phyloP scores from a whole-genome alignment of 2,888 invertebrate species.

The Phrixothrix hirtus region DNA sequence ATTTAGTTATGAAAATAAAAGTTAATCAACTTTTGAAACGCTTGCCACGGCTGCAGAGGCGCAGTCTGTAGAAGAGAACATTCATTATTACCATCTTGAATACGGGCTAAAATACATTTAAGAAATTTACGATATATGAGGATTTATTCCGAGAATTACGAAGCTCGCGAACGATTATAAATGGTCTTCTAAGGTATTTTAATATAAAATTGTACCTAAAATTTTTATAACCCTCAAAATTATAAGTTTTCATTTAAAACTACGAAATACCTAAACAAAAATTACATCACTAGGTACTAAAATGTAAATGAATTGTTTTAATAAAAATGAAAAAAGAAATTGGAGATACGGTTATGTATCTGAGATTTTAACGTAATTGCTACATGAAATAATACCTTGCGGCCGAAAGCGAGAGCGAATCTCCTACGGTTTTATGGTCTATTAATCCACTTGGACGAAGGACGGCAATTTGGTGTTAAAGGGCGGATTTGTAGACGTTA shows the following conservation, averaged over 20 bases:
- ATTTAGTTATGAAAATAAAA: constrained; percentile 37
- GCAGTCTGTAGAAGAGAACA: constrained; percentile 21
- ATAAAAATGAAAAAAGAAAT: too few relatives aligned
- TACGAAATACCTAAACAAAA: too few relatives aligned
- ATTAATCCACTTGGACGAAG: constrained; percentile 40
- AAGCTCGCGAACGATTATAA: constrained; percentile 37
- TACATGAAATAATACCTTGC: constrained; percentile 26
- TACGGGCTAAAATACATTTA: constrained; percentile 36
- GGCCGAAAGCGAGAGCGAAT: constrained; percentile 24
- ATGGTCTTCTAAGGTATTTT: constrained; percentile 31
- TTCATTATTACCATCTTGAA: constrained; percentile 29
- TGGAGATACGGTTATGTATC: too few relatives aligned
- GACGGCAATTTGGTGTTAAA: constrained; percentile 42
- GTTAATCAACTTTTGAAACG: constrained; percentile 37
- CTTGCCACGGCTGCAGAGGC: constrained; percentile 22
- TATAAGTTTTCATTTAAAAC: too few relatives aligned
- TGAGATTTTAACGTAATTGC: constrained; percentile 21
- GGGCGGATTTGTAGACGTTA: constrained; percentile 35
- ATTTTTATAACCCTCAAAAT: too few relatives aligned
- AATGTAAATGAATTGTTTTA: too few relatives aligned
- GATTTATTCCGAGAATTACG: constrained; percentile 39
- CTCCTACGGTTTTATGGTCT: constrained; percentile 28
- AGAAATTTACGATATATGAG: constrained; percentile 41
- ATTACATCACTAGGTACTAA: too few relatives aligned
- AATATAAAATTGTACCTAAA: too few relatives aligned